Conservation (phyloP, 2,113 vertebrate species). For the Telmatochromis sp. region DNA sequence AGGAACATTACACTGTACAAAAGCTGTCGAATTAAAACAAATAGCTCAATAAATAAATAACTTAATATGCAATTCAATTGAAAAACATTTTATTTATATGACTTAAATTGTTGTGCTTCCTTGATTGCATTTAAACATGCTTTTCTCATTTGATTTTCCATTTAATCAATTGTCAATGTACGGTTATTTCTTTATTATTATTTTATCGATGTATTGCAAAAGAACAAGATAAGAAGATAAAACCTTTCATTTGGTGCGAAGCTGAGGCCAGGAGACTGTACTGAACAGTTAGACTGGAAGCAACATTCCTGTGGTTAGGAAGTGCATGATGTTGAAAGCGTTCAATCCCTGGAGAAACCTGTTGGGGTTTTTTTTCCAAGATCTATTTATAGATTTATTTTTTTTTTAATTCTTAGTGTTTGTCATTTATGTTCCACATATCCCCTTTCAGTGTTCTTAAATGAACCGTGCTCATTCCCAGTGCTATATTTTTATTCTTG, state of each 20-base stretch:
- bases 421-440: not conserved
- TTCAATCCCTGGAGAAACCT: not conserved
- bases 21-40: rapidly evolving
- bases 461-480: not conserved
- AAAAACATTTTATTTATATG: not conserved
- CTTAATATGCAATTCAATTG: not conserved
- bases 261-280: not conserved
- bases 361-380: not conserved
- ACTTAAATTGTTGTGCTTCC: not conserved
- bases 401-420: not conserved
- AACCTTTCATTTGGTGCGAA: rapidly evolving
- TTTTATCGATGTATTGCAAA: not conserved
- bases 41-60: not conserved
- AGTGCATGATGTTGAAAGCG: not conserved
- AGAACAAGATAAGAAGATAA: not conserved
- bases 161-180: not conserved
- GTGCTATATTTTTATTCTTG: not conserved
- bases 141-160: not conserved
- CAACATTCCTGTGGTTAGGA: not conserved
- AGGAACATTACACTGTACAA: not conserved
- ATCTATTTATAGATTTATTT: not conserved
- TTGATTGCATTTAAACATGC: not conserved
- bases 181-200: not conserved
- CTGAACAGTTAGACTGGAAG: not conserved
- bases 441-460: not conserved